Percentiles rank a stretch among this genome's conserved stretches.
These are phyloP conservation scores for Alligator sinensis DNA, from an alignment of 2,113 vertebrate genomes.

Conservation along the genomic window DNA sequence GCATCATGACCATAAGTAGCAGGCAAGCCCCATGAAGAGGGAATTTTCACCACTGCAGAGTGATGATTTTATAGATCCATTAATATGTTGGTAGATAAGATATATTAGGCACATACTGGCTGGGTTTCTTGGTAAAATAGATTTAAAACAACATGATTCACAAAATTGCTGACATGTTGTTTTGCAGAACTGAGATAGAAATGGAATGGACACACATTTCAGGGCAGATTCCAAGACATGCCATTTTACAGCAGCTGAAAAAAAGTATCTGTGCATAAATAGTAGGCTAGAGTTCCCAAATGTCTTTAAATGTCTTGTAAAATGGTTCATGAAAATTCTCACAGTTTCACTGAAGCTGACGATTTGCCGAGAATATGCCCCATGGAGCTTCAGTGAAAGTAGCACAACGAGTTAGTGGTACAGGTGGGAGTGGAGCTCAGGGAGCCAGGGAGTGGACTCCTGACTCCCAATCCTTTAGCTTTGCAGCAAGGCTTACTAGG, in stretches of 20 bases:
- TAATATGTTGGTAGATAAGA: background rate
- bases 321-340: background rate
- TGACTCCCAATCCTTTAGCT: background rate
- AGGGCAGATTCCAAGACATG: background rate
- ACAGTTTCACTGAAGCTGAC: background rate
- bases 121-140: background rate
- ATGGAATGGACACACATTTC: accelerated
- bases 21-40: background rate
- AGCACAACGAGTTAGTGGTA: background rate
- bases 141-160: background rate
- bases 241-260: accelerated
- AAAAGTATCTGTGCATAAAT: background rate
- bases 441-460: background rate
- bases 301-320: background rate
- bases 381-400: background rate
- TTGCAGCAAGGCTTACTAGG: background rate
- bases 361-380: background rate
- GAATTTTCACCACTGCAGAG: accelerated
- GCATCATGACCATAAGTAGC: accelerated
- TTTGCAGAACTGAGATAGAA: background rate
- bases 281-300: background rate
- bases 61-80: background rate
- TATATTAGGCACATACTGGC: background rate
- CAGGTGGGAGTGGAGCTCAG: accelerated
- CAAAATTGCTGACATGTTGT: background rate